Conservation (phyloP, 2,797 vertebrate species). For the Fistularia commersonii region DNA sequence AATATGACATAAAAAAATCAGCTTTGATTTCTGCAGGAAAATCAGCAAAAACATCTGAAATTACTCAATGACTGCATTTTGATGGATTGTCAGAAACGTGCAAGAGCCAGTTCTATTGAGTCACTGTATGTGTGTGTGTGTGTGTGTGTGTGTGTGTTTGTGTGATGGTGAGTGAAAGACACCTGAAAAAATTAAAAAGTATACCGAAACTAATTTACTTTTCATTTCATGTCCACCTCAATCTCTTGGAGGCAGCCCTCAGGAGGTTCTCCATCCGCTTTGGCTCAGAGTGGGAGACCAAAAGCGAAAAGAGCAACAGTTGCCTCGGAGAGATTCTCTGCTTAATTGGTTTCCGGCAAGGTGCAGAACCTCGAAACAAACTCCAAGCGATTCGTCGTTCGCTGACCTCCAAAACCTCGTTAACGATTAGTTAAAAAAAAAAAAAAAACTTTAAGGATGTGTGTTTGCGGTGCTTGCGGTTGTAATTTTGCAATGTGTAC, state of each 20-base stretch:
- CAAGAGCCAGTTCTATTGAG: too few relatives aligned
- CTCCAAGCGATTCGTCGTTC: too few relatives aligned
- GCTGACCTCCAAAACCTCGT: neutral
- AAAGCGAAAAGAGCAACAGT: conserved; percentile 39
- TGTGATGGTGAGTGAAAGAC: conserved; percentile 16
- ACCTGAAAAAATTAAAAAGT: conserved; percentile 22
- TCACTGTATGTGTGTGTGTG: neutral
- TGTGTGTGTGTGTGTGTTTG: neutral
- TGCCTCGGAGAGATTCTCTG: conserved; percentile 13
- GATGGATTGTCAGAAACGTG: too few relatives aligned
- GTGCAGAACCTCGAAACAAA: conserved; percentile 18
- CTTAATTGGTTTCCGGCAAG: conserved; percentile 34
- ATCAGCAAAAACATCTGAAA: too few relatives aligned
- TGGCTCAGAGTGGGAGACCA: conserved; percentile 19
- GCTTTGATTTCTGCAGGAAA: too few relatives aligned
- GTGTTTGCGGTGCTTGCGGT: too few relatives aligned
- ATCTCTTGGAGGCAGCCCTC: conserved; percentile 55
- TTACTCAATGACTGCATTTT: too few relatives aligned
- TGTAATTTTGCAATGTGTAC: too few relatives aligned
- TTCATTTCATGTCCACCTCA: conserved; percentile 59
- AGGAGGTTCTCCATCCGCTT: conserved; percentile 31
- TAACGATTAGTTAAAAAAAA: neutral
- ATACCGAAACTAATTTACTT: conserved; percentile 55
- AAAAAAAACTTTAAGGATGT: too few relatives aligned
- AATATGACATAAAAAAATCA: too few relatives aligned